A percentile compares a stretch with the other conserved stretches of the same genome.
These are phyloP conservation scores for Eupithecia subfuscata DNA, from an alignment of 2,888 invertebrate genomes.

Conservation along the genomic window DNA sequence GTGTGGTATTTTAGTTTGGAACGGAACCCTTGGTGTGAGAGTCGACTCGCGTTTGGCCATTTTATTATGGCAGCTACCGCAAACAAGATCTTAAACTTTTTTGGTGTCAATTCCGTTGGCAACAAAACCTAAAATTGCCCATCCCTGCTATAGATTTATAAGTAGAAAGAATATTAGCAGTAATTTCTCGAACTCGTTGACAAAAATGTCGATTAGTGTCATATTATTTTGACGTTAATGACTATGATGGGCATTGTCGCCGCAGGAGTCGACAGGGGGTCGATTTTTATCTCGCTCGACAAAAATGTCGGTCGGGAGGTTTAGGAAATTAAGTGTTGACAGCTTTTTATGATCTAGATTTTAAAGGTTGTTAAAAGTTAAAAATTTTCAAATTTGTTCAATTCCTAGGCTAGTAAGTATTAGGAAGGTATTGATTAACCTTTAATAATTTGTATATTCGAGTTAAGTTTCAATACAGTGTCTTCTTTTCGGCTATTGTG, in stretches of 20 bases:
- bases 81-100: too few relatives aligned
- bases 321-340: slow-evolving; percentile 37
- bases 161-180: slow-evolving; percentile 37
- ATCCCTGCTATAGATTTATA: slow-evolving; percentile 19
- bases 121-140: not conserved
- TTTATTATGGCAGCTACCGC: too few relatives aligned
- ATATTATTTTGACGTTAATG: slow-evolving; percentile 22
- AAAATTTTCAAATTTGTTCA: not conserved
- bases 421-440: not conserved
- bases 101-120: too few relatives aligned
- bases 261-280: slow-evolving; percentile 37
- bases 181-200: slow-evolving; percentile 25
- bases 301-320: slow-evolving; percentile 32
- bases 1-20: too few relatives aligned
- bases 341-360: slow-evolving; percentile 32
- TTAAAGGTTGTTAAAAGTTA: slow-evolving; percentile 21
- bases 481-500: too few relatives aligned
- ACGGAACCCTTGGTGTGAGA: too few relatives aligned
- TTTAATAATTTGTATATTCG: too few relatives aligned
- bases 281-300: slow-evolving; percentile 30
- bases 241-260: slow-evolving; percentile 30
- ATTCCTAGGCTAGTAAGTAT: not conserved
- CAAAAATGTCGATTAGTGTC: slow-evolving; percentile 25
- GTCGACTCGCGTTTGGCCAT: too few relatives aligned
- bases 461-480: too few relatives aligned